Evolutionary conservation across 2,888 invertebrate genomes (phyloP).

Genomic region (Halictus quadricinctus): DNA sequence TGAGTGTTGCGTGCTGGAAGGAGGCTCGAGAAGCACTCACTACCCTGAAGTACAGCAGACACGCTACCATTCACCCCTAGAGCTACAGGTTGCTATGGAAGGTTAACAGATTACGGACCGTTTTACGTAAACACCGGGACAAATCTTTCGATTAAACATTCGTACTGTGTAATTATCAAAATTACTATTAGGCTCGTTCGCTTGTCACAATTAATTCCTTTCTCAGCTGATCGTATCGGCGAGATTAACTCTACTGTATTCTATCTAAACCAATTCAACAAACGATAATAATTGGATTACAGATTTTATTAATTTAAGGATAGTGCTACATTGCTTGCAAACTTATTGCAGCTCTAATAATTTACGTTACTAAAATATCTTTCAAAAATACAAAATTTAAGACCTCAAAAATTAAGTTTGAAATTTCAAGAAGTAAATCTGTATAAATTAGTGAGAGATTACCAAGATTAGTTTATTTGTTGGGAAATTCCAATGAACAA

Average conservation of each 20-base stretch:
- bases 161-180: slow-evolving; percentile 1
- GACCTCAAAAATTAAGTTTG: neutral
- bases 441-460: neutral
- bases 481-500: neutral
- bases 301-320: too few relatives aligned
- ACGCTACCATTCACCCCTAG: slow-evolving; percentile 67
- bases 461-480: neutral
- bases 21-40: slow-evolving; percentile 79
- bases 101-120: slow-evolving; percentile 75
- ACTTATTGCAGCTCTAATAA: neutral
- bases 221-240: neutral
- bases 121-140: slow-evolving; percentile 70
- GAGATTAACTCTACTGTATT: neutral
- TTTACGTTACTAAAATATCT: neutral
- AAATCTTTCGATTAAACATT: slow-evolving; percentile 72
- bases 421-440: neutral
- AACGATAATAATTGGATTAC: neutral
- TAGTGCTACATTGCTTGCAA: too few relatives aligned
- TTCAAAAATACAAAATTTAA: neutral
- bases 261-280: neutral
- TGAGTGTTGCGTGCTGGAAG: slow-evolving; percentile 81
- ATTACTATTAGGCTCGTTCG: neutral
- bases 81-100: slow-evolving; percentile 78
- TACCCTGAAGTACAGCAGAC: slow-evolving; percentile 74
- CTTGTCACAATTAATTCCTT: neutral